Evolutionary conservation across 2,797 vertebrate species (phyloP).

Genomic region (Pseudochirops corinnae): DNA sequence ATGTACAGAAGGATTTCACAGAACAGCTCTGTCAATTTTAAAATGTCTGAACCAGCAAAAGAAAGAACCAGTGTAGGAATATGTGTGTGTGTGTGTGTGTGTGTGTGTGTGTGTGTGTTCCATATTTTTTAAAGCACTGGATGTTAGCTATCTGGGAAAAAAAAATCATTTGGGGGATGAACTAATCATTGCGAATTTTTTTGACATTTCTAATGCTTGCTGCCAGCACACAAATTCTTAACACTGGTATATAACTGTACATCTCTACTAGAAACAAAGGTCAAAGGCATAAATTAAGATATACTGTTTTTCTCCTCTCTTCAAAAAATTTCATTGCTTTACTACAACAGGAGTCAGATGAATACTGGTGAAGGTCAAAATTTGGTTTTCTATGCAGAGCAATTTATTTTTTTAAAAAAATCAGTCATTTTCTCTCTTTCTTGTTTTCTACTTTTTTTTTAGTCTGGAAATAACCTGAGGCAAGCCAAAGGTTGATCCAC

Average conservation of each 20-base stretch:
- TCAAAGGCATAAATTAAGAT: conserved; percentile 86
- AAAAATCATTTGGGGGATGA: conserved; percentile 80
- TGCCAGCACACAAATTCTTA: conserved; percentile 82
- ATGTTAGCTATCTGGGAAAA: conserved; percentile 69
- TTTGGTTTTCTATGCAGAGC: conserved; percentile 61
- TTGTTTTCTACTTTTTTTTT: conserved; percentile 44
- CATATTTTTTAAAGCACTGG: conserved; percentile 68
- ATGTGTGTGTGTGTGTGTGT: conserved; percentile 36
- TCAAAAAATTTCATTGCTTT: conserved; percentile 73
- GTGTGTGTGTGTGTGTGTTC: conserved; percentile 57
- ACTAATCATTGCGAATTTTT: conserved; percentile 82
- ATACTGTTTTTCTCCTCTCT: conserved; percentile 73
- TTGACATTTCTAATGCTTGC: conserved; percentile 83
- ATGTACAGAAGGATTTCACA: conserved; percentile 72
- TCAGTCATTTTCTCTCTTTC: not conserved
- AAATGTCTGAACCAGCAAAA: conserved; percentile 72
- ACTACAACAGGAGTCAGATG: conserved; percentile 72
- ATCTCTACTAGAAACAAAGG: conserved; percentile 85
- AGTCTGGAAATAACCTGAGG: conserved; percentile 48
- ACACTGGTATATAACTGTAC: conserved; percentile 78
- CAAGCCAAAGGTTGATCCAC: conserved; percentile 36
- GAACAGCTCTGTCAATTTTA: conserved; percentile 77
- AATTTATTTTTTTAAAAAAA: conserved; percentile 38
- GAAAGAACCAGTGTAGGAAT: conserved; percentile 64
- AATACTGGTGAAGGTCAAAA: conserved; percentile 77